phyloP scores from a whole-genome alignment of 2,113 vertebrate genomes.

The Menidia beryllina region DNA sequence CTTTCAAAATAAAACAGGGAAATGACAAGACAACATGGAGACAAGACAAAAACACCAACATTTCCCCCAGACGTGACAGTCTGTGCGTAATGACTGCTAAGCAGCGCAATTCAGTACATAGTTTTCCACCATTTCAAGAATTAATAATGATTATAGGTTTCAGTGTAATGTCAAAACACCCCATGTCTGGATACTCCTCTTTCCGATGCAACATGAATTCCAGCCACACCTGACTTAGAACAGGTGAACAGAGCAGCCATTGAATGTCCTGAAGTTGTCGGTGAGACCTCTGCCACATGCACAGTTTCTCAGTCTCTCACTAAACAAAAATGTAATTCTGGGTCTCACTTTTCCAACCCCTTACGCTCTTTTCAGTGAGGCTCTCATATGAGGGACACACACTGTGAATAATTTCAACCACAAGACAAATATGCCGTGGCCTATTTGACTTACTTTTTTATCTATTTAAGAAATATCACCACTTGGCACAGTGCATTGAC shows the following conservation, averaged over 20 bases:
- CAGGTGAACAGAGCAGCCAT: conserved; percentile 64
- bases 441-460: conserved; percentile 48
- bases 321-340: conserved; percentile 17
- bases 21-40: too few relatives aligned
- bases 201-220: conserved; percentile 15
- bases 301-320: conserved; percentile 22
- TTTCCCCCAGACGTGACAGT: too few relatives aligned
- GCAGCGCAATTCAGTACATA: too few relatives aligned
- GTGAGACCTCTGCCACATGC: conserved; percentile 54
- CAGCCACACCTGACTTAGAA: conserved; percentile 28
- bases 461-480: conserved; percentile 50
- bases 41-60: too few relatives aligned
- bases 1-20: too few relatives aligned
- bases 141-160: neutral
- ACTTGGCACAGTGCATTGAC: conserved; percentile 29
- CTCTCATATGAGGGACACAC: conserved; percentile 38
- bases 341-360: conserved; percentile 30
- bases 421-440: conserved; percentile 38
- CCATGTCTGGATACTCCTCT: conserved; percentile 8
- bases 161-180: neutral
- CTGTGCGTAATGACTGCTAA: too few relatives aligned
- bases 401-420: conserved; percentile 32
- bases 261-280: conserved; percentile 63
- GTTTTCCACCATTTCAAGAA: too few relatives aligned
- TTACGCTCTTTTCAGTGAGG: conserved; percentile 41